A percentile compares a stretch with the other conserved stretches of the same genome.
Conservation (phyloP, 2,888 invertebrate genomes). For the Drosophila tripunctata region DNA sequence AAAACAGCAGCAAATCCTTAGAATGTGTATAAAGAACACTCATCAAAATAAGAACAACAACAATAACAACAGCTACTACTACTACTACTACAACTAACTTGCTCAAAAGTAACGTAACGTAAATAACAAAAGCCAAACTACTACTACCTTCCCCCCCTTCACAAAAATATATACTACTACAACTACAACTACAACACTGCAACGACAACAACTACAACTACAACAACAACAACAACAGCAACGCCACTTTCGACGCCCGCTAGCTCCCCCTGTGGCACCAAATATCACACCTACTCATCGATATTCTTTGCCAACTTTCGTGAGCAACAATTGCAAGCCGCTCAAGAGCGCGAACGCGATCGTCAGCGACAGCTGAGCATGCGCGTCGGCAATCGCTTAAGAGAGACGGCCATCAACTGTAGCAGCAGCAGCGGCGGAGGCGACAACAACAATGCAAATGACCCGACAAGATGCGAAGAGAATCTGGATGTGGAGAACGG, state of each 20-base stretch:
- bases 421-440: conserved; percentile 58
- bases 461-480: conserved; percentile 45
- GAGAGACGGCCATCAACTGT: conserved; percentile 82
- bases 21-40: conserved; percentile 63
- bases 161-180: conserved; percentile 50
- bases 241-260: conserved; percentile 83
- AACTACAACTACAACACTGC: conserved; percentile 44
- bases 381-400: conserved; percentile 77
- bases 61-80: conserved; percentile 47
- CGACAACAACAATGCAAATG: conserved; percentile 55
- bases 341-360: conserved; percentile 70
- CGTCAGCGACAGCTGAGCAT: conserved; percentile 71
- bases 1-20: conserved; percentile 67
- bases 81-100: conserved; percentile 56
- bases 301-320: conserved; percentile 83
- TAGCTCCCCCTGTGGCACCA: conserved; percentile 83
- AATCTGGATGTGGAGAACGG: conserved; percentile 55
- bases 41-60: conserved; percentile 62
- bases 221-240: conserved; percentile 71
- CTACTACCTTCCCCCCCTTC: conserved; percentile 75
- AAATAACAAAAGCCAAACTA: conserved; percentile 83
- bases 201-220: conserved; percentile 52
- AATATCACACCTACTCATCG: conserved; percentile 82
- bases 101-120: conserved; percentile 75
- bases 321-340: conserved; percentile 74